Evolutionary conservation across 2,888 invertebrate genomes (phyloP), one percentile per base, ranked within the genome.

Genomic region (Agrypnus murinus): DNA sequence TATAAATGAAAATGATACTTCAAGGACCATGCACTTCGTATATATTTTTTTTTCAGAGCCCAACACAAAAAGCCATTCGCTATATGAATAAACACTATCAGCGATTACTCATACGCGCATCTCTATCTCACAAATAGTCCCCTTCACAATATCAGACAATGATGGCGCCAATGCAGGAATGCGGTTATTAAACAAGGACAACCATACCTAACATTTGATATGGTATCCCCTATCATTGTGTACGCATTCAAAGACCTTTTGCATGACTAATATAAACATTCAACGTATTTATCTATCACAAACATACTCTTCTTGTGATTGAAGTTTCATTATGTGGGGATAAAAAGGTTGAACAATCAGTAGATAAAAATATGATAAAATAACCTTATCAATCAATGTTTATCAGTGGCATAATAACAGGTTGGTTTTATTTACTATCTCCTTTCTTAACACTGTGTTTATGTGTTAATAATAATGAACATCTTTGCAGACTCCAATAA

Each of bases 211-310:
- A 55, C 36, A 31, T 1, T 8, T 36, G 10, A 12, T 25, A 15
- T 14, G 8, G 32, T 12, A 5, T 25, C 25, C 25, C 25, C 25
- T 25, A 25, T 25, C 32, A 32, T 2, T 53, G 19, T 32, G 34
- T 12, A 10, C 36, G 15, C 55, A 55, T 55, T 66, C 66, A 66
- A 66, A 65, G 66, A 66, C 66, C 66, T 66, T 59, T 48, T 40
- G 59, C 17, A 70, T 70, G 69, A 70, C 64, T 70, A 70, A 70
- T 65, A 70, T 70, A 70, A 70, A 65, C 65, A 65, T 17, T n/a
- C 38, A 40, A 64, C 34, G 34, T 70, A 59, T 59, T n/a, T n/a
- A n/a, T n/a, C n/a, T n/a, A n/a, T n/a, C n/a, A n/a, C 53, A 59
- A n/a, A 25, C 50, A 25, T 19, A 50, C 43, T 58, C 10, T n/a